Conservation (phyloP, 1,140 invertebrate species). For the Eulimnadia texana region DNA sequence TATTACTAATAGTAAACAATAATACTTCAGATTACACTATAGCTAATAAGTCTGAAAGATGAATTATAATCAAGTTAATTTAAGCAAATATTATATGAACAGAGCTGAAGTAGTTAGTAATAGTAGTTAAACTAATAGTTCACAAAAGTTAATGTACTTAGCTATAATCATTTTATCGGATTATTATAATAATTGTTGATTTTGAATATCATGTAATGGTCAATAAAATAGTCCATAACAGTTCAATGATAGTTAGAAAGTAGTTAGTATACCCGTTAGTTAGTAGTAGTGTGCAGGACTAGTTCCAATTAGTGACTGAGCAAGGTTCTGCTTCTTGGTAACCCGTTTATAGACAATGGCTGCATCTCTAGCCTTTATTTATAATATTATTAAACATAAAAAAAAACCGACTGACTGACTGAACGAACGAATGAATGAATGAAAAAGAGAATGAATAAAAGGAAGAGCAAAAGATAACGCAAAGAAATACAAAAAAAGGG, state of each 20-base stretch:
- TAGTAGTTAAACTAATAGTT: too few species aligned
- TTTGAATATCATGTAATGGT: too few species aligned
- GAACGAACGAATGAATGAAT: slow-evolving; percentile 17
- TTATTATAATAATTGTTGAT: too few species aligned
- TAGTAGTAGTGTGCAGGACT: neutral
- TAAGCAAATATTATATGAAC: too few species aligned
- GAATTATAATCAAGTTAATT: too few species aligned
- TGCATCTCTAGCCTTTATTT: slow-evolving; percentile 14
- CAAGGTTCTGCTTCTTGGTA: neutral
- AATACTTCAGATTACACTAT: too few species aligned
- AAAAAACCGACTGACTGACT: slow-evolving; percentile 4
- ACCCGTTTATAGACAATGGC: neutral
- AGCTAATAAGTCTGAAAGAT: too few species aligned
- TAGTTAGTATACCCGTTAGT: neutral
- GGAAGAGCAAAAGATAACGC: slow-evolving; percentile 8
- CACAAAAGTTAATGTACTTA: neutral
- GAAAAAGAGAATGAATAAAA: slow-evolving; percentile 26
- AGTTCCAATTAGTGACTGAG: neutral
- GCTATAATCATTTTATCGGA: too few species aligned
- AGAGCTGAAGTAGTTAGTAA: too few species aligned
- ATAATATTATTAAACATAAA: neutral
- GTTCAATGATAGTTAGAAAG: too few species aligned
- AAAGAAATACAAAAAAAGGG: slow-evolving; percentile 4
- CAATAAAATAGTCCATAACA: too few species aligned
- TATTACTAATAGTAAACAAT: too few species aligned